Evolutionary conservation across 1,140 invertebrate species (phyloP), one percentile per base, ranked within the genome.

Genomic region (Polyergus mexicanus): DNA sequence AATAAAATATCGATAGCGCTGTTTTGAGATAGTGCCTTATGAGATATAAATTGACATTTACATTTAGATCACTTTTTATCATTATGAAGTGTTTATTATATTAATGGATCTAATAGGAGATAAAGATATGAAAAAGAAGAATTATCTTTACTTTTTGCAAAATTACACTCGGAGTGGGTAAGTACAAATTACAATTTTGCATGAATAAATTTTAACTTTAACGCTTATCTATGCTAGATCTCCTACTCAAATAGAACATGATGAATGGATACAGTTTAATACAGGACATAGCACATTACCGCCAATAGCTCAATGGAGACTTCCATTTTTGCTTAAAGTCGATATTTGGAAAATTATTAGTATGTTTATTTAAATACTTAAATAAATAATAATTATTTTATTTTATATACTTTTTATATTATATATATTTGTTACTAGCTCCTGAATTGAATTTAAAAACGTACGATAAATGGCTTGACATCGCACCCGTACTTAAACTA

Each of bases 11-110:
- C 32, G 5, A 25, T 25, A n/a, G 32, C 25, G 38, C 2, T 90
- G 2, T 75, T 7, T 35, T 44, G 69, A 0, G n/a, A n/a, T n/a
- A n/a, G n/a, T n/a, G n/a, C n/a, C 44, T 7, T 60, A 7, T 69
- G 60, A n/a, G 54, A 62, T 8, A 65, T 4, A 58, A 66, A 41
- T 81, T 71, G 28, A 54, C n/a, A 60, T 68, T 86, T 74, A 38
- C 41, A 86, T 88, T 68, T 65, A 94, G 92, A 90, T 95, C 1
- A 95, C 94, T 87, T 94, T 92, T 86, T 95, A 95, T 77, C 84
- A 95, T 72, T 95, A 95, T 86, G 95, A 95, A 91, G 90, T 95
- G 7, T 94, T 94, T 81, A 86, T 94, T 54, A 91, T 94, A 28
- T 92, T 95, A 51, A 80, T 94, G 47, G 92, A 95, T 44, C 86